Evolutionary conservation across 2,797 vertebrate species (phyloP), one percentile per base, ranked within the genome.

Genomic region (Pseudochromis fuscus): DNA sequence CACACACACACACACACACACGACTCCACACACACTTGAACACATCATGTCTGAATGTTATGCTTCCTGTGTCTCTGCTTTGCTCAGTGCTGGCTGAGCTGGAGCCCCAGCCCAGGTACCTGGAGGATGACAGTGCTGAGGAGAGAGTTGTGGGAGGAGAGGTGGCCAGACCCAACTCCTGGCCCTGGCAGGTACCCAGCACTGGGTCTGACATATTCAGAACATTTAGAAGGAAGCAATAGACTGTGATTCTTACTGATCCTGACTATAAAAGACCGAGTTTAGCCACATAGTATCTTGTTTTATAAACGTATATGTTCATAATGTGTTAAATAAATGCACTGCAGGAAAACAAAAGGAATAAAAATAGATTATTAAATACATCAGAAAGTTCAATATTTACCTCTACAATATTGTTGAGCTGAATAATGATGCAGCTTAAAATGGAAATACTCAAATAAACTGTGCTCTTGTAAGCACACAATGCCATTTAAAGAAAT

Each of bases 171-270:
- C 66, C 92, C 10, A 84, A 94, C 88, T 89, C 92, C 12, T 95
- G 94, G 93, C 94, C 92, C 5, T 95, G 94, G 94, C 93, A 95
- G 94, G 94, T 95, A 88, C 8, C 4, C n/a, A 16, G 4, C 16
- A 0, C 28, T 49, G 42, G 24, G 4, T 58, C 6, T 31, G 11
- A 52, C 42, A 72, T 25, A 24, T 11, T 16, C 7, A 35, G 18
- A 57, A 2, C 23, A 50, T 40, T 40, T 18, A 2, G 5, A 40
- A 15, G 12, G 38, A n/a, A n/a, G n/a, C n/a, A n/a, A n/a, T n/a
- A n/a, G n/a, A n/a, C n/a, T n/a, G n/a, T n/a, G n/a, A n/a, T n/a
- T n/a, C n/a, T n/a, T n/a, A n/a, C n/a, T n/a, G n/a, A n/a, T n/a
- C n/a, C n/a, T n/a, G n/a, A n/a, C n/a, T n/a, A n/a, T n/a, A n/a